These are phyloP conservation scores for Dyspetes luteomarginatus DNA, from an alignment of 2,888 invertebrate genomes.

Conservation along the genomic window DNA sequence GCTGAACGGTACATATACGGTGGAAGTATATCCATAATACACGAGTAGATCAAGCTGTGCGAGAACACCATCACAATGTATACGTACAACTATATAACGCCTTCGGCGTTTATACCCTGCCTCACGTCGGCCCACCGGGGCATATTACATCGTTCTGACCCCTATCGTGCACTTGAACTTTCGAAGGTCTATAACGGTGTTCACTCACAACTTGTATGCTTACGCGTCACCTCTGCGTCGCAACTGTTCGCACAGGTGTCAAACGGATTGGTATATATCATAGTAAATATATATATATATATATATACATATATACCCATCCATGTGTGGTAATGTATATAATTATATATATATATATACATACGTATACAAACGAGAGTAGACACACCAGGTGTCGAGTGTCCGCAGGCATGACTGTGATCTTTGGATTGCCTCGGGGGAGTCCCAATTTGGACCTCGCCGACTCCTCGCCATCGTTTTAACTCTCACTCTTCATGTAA, in stretches of 20 bases:
- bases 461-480: neutral
- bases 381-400: neutral
- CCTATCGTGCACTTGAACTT: conserved; percentile 68
- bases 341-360: neutral
- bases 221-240: conserved; percentile 14
- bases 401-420: too few relatives aligned
- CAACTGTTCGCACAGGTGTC: conserved; percentile 20
- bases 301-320: neutral
- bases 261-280: conserved; percentile 8
- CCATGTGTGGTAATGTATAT: neutral
- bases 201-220: neutral
- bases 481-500: conserved; percentile 18
- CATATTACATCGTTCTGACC: conserved; percentile 64
- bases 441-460: conserved; percentile 35
- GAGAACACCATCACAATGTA: conserved; percentile 23
- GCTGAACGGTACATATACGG: conserved; percentile 41
- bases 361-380: conserved; percentile 5
- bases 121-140: conserved; percentile 38
- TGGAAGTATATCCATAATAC: conserved; percentile 24
- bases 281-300: neutral
- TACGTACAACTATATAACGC: conserved; percentile 37
- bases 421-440: conserved; percentile 49
- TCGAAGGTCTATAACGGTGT: conserved; percentile 62
- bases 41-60: conserved; percentile 41
- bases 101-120: conserved; percentile 61